phyloP scores from a whole-genome alignment of 2,113 vertebrate genomes.

The Boulengerochromis microlepis region DNA sequence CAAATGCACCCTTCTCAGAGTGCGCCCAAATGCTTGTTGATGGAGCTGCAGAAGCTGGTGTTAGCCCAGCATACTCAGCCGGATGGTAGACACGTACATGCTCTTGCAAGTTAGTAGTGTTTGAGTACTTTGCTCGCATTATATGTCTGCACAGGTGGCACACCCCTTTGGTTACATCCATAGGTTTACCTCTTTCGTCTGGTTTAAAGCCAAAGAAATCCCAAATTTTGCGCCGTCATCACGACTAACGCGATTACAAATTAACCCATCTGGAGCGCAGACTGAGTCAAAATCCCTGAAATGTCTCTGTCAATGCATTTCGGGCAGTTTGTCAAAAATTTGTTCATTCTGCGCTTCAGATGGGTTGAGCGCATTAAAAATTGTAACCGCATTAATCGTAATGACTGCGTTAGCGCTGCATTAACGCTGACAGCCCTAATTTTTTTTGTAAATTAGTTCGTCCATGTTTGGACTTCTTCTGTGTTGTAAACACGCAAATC shows the following conservation, averaged over 20 bases:
- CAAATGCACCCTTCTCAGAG: neutral
- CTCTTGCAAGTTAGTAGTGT: fast-evolving
- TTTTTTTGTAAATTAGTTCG: fast-evolving
- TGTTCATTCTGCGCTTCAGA: neutral
- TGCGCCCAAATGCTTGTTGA: fast-evolving
- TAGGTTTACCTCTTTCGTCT: neutral
- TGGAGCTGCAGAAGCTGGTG: neutral
- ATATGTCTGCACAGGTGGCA: neutral
- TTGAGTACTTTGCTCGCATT: neutral
- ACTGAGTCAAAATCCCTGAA: neutral
- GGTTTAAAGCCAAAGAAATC: neutral
- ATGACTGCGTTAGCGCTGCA: neutral
- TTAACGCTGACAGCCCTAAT: fast-evolving
- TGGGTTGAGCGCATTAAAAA: neutral
- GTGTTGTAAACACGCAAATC: neutral
- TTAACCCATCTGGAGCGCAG: fast-evolving
- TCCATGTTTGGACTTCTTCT: neutral
- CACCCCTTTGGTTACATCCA: fast-evolving
- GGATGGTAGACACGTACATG: fast-evolving
- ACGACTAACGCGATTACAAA: neutral
- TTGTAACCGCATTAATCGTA: fast-evolving
- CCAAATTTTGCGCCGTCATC: fast-evolving
- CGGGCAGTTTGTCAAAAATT: neutral
- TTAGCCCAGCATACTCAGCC: neutral
- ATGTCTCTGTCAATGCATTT: neutral